Evolutionary conservation across 2,888 invertebrate species (phyloP).

Genomic region (Panzeria rudis): DNA sequence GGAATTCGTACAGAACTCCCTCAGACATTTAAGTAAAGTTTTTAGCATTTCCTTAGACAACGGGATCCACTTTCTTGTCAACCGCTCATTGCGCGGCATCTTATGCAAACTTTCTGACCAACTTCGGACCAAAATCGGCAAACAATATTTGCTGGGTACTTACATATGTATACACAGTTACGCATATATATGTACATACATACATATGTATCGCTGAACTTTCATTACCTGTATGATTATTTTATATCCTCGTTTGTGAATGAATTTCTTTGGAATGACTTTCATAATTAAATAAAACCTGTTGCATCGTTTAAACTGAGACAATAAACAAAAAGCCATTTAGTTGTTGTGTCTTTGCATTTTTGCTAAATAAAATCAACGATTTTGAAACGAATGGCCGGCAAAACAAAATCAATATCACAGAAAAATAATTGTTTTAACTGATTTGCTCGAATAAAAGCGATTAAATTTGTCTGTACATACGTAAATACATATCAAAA

Average conservation of each 20-base stretch:
- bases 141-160: no score
- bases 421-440: slow-evolving; percentile 10
- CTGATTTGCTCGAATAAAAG: slow-evolving; percentile 28
- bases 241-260: slow-evolving; percentile 55
- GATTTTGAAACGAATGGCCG: not conserved
- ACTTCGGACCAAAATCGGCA: no score
- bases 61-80: no score
- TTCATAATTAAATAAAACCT: slow-evolving; percentile 57
- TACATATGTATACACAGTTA: no score
- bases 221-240: slow-evolving; percentile 47
- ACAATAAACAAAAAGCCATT: slow-evolving; percentile 2
- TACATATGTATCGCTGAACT: not conserved
- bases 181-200: not conserved
- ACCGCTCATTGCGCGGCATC: no score
- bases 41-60: no score
- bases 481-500: not conserved
- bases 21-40: no score
- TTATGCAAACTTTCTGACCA: no score
- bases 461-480: not conserved
- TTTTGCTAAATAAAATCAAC: slow-evolving; percentile 15
- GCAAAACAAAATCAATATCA: not conserved
- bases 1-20: no score
- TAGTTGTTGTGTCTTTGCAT: slow-evolving; percentile 11
- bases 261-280: slow-evolving; percentile 52
- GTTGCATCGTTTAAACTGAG: slow-evolving; percentile 31